Evolutionary conservation across 2,113 vertebrate species (phyloP).

Genomic region (Python bivittatus): DNA sequence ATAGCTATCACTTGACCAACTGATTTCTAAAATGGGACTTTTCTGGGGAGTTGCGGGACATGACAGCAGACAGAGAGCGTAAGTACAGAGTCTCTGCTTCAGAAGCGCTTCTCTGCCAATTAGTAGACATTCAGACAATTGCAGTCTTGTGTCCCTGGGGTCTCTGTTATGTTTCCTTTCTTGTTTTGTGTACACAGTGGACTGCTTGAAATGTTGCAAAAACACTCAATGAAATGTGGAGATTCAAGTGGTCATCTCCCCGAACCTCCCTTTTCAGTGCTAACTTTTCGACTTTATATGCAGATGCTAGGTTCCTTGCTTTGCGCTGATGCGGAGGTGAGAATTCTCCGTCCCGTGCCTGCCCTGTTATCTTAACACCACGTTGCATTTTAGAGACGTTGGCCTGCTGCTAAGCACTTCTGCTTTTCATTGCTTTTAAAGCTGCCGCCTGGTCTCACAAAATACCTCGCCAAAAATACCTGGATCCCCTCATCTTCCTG

Average conservation of each 20-base stretch:
- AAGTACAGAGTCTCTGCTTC: not conserved
- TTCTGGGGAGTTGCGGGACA: conserved; percentile 43
- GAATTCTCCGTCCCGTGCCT: conserved; percentile 59
- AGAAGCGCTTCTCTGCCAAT: not conserved
- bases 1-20: conserved; percentile 61
- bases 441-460: conserved; percentile 61
- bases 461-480: conserved; percentile 68
- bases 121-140: conserved; percentile 50
- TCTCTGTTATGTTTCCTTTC: not conserved
- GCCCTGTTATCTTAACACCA: conserved; percentile 28
- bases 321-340: conserved; percentile 71
- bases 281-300: conserved; percentile 54
- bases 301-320: conserved; percentile 72
- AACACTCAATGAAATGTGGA: conserved; percentile 49
- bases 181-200: conserved; percentile 21
- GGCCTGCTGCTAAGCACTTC: conserved; percentile 62
- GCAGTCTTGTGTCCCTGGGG: conserved; percentile 32
- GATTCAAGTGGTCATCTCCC: conserved; percentile 45
- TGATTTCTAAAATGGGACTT: conserved; percentile 55
- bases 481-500: conserved; percentile 17
- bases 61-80: not conserved
- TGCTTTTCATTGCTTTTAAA: conserved; percentile 59
- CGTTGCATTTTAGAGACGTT: conserved; percentile 58
- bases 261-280: conserved; percentile 37
- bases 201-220: conserved; percentile 53